Percentiles rank a stretch among this genome's conserved stretches.
phyloP scores from a whole-genome alignment of 1,140 invertebrate species.

The Dreissena rostriformis region DNA sequence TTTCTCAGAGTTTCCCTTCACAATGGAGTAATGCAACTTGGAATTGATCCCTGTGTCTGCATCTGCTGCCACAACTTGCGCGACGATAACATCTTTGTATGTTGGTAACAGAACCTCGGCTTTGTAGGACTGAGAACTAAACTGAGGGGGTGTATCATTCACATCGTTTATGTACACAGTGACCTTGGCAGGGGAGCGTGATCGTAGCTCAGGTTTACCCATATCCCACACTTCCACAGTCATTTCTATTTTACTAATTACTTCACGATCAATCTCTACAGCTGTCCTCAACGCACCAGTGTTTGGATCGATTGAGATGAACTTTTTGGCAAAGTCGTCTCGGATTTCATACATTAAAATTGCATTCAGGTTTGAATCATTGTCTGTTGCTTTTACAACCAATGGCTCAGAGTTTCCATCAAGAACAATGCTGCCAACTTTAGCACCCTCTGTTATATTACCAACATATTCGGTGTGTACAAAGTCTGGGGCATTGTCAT shows the following conservation, averaged over 20 bases:
- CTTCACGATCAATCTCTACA: slow-evolving; percentile 91
- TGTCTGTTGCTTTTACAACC: slow-evolving; percentile 89
- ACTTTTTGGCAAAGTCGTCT: slow-evolving; percentile 87
- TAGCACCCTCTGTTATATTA: slow-evolving; percentile 87
- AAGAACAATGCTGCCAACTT: slow-evolving; percentile 88
- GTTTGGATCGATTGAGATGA: slow-evolving; percentile 93
- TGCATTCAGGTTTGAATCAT: slow-evolving; percentile 90
- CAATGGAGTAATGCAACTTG: slow-evolving; percentile 86
- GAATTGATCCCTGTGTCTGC: slow-evolving; percentile 69
- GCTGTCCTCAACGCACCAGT: slow-evolving; percentile 93
- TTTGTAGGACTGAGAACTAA: slow-evolving; percentile 87
- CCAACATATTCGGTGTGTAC: slow-evolving; percentile 87
- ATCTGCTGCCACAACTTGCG: slow-evolving; percentile 71
- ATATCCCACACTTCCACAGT: slow-evolving; percentile 92
- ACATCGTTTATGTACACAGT: slow-evolving; percentile 90
- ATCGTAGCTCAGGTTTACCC: slow-evolving; percentile 89
- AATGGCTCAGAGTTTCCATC: slow-evolving; percentile 85
- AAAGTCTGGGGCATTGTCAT: slow-evolving; percentile 94
- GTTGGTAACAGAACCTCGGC: slow-evolving; percentile 89
- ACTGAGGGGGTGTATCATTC: slow-evolving; percentile 93
- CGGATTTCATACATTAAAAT: slow-evolving; percentile 92
- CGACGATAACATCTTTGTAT: slow-evolving; percentile 72
- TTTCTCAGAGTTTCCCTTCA: slow-evolving; percentile 88
- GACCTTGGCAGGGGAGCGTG: slow-evolving; percentile 84
- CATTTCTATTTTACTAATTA: slow-evolving; percentile 87